Evolutionary conservation across 2,888 invertebrate genomes (phyloP), one percentile per base, ranked within the genome.

Genomic region (Aspidiotus rigidus): DNA sequence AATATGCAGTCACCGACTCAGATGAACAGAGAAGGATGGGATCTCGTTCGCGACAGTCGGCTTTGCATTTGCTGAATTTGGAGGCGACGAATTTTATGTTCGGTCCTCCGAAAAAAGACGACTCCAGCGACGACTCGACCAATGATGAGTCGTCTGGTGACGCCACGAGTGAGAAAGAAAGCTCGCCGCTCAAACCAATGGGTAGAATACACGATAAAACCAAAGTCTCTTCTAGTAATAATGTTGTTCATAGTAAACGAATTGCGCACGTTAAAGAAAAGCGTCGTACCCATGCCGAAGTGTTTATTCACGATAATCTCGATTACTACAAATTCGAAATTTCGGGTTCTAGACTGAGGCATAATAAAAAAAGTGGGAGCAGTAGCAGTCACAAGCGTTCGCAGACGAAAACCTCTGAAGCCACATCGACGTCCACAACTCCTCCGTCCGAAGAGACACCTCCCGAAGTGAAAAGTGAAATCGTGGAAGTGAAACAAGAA

Each of bases 41-140:
- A 75, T 88, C 89, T 74, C 84, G 85, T 66, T 87, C 88, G 72
- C 81, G 89, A 7, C 83, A 84, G 63, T 86, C 89, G 0, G 73
- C 74, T 61, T 71, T 74, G 39, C 71, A 73, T 2, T 63, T 74
- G 63, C 78, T 92, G 62, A 90, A 89, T 75, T 89, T 90, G 74
- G 91, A 92, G 77, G 92, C 92, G 0, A 90, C 90, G 75, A 90
- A 88, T 74, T 92, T 92, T 76, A 86, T 92, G 84, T 92, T 92
- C 76, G 80, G 81, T 7, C 81, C 81, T 71, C 87, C 90, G 0
- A 85, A 84, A 73, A 61, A 63, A 1, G 69, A 69, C 59, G 54
- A 67, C 13, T 16, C 42, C 63, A 60, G 16, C 39, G 44, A 42
- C 11, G 59, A 55, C 8, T 17, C 39, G 16, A 42, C 61, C 10